Conservation (phyloP, 2,113 vertebrate genomes). For the Sinocyclocheilus maitianheensis region DNA sequence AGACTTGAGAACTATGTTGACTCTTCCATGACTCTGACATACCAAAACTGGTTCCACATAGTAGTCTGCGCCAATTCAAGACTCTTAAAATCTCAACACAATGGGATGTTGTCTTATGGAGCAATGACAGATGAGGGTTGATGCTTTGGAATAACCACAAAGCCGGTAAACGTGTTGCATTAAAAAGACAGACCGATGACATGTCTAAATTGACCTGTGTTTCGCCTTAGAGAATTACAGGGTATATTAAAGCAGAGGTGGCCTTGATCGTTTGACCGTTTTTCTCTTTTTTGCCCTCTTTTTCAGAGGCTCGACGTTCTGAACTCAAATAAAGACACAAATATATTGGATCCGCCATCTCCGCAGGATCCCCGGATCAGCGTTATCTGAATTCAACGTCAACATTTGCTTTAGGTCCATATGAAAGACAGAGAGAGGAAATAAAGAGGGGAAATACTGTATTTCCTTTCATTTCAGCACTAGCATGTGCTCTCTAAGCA, state of each 20-base stretch:
- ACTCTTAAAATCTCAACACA: constrained; percentile 17
- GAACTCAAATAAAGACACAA: constrained; percentile 52
- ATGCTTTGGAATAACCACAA: background rate
- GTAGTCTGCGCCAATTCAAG: constrained; percentile 28
- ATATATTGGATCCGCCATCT: constrained; percentile 57
- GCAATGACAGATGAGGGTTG: constrained; percentile 11
- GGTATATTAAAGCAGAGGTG: background rate
- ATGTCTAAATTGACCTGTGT: constrained; percentile 16
- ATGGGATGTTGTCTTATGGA: background rate
- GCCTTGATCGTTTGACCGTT: constrained; percentile 20
- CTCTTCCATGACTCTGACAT: constrained; percentile 31
- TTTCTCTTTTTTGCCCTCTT: constrained; percentile 35
- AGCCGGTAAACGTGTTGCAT: background rate
- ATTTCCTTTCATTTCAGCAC: constrained; percentile 60
- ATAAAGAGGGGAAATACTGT: constrained; percentile 59
- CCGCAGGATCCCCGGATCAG: constrained; percentile 49
- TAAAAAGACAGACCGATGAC: background rate
- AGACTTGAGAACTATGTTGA: constrained; percentile 45
- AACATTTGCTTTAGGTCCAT: constrained; percentile 59
- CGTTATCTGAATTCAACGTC: constrained; percentile 56
- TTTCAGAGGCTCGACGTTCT: constrained; percentile 42
- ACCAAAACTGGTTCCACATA: constrained; percentile 28
- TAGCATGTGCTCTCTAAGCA: constrained; percentile 43
- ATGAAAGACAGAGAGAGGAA: constrained; percentile 55
- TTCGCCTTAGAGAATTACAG: background rate